Percentiles rank a stretch among this genome's conserved stretches.
Evolutionary conservation across 1,140 invertebrate genomes (phyloP).

Genomic region (Tetramorium simillimum): DNA sequence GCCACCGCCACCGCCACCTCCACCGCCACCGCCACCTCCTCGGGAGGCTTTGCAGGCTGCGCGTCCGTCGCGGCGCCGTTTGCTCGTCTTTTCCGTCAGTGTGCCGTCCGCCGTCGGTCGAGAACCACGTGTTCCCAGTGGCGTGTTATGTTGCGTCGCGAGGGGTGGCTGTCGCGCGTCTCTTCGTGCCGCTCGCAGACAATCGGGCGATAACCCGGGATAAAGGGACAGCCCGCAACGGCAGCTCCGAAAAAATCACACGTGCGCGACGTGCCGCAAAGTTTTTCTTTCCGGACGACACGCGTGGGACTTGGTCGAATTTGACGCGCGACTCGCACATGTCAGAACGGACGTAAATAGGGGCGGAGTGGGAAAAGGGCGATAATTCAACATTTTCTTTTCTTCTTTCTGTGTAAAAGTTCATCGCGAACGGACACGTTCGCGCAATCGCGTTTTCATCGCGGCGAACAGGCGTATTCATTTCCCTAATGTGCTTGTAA

Average conservation of each 20-base stretch:
- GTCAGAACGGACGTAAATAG: constrained; percentile 18
- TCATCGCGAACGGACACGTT: neutral
- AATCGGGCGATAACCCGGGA: neutral
- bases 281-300: neutral
- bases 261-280: neutral
- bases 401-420: neutral
- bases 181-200: constrained; percentile 13
- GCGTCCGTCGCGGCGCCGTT: constrained; percentile 77
- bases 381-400: neutral
- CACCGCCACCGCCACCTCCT: constrained; percentile 61
- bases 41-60: constrained; percentile 75
- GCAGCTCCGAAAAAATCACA: neutral
- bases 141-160: constrained; percentile 57
- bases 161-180: constrained; percentile 52
- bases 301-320: neutral
- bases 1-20: neutral
- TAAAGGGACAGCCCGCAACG: neutral
- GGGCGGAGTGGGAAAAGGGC: neutral
- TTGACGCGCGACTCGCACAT: constrained; percentile 54
- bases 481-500: neutral
- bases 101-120: constrained; percentile 83
- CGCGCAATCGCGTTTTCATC: neutral
- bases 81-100: constrained; percentile 81
- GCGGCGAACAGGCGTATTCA: neutral
- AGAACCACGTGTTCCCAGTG: constrained; percentile 80